Conservation (phyloP, 1,140 invertebrate genomes). For the Eumeta japonica region DNA sequence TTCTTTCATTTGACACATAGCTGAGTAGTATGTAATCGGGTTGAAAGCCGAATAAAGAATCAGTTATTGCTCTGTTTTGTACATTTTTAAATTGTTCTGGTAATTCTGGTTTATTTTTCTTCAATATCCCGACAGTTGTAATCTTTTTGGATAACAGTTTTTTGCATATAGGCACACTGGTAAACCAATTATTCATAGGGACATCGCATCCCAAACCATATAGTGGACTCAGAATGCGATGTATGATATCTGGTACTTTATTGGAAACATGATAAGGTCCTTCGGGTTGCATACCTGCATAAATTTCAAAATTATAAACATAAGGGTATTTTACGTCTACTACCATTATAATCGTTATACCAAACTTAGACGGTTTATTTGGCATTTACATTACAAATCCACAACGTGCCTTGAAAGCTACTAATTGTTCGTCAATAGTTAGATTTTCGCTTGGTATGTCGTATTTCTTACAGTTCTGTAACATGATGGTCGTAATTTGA, state of each 20-base stretch:
- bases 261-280: too few species aligned
- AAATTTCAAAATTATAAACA: not conserved
- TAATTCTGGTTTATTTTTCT: not conserved
- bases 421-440: constrained; percentile 36
- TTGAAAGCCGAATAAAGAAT: too few species aligned
- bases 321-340: not conserved
- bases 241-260: too few species aligned
- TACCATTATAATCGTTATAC: constrained; percentile 1
- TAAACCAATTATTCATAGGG: too few species aligned
- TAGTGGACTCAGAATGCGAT: too few species aligned
- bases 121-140: not conserved
- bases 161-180: not conserved
- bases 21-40: too few species aligned
- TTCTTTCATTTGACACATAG: too few species aligned
- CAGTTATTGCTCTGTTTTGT: too few species aligned
- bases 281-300: too few species aligned
- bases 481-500: not conserved
- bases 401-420: constrained; percentile 29
- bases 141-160: not conserved
- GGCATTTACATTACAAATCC: constrained; percentile 33
- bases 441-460: constrained; percentile 25
- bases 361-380: constrained; percentile 8
- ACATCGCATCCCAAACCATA: not conserved
- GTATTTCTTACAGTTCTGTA: constrained; percentile 17
- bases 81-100: too few species aligned